phyloP scores from a whole-genome alignment of 1,140 invertebrate species.

The Platyscapa corneri region DNA sequence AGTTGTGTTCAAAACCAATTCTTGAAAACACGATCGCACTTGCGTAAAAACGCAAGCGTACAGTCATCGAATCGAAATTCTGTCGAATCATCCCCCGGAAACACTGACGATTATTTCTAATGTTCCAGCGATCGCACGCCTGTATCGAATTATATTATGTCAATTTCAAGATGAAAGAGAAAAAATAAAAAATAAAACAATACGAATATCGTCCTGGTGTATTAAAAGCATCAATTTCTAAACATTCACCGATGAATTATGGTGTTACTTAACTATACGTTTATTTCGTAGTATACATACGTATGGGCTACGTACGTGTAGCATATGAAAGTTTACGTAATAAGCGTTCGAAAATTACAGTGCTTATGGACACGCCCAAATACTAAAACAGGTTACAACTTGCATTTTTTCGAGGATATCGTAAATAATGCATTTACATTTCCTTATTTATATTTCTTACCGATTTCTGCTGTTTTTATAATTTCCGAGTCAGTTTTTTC shows the following conservation, averaged over 20 bases:
- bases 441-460: conserved; percentile 29
- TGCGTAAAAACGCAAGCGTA: too few relatives aligned
- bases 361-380: conserved; percentile 37
- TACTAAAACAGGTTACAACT: conserved; percentile 49
- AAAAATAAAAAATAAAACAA: conserved; percentile 2
- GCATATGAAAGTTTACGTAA: conserved; percentile 37
- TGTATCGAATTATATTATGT: too few relatives aligned
- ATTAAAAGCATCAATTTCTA: background rate
- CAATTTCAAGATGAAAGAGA: too few relatives aligned
- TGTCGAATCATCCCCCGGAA: too few relatives aligned
- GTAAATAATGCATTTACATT: conserved; percentile 25
- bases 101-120: too few relatives aligned
- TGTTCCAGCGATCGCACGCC: too few relatives aligned
- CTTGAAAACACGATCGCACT: too few relatives aligned
- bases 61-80: too few relatives aligned
- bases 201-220: background rate
- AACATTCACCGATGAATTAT: conserved; percentile 32
- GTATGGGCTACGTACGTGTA: background rate
- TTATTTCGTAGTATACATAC: conserved; percentile 15
- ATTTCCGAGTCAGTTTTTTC: background rate
- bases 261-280: conserved; percentile 30
- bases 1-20: too few relatives aligned
- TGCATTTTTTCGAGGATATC: conserved; percentile 44
- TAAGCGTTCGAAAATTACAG: conserved; percentile 42
- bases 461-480: background rate